These are phyloP conservation scores for Callipepla californica DNA, from an alignment of 2,113 vertebrate species.

Conservation along the genomic window DNA sequence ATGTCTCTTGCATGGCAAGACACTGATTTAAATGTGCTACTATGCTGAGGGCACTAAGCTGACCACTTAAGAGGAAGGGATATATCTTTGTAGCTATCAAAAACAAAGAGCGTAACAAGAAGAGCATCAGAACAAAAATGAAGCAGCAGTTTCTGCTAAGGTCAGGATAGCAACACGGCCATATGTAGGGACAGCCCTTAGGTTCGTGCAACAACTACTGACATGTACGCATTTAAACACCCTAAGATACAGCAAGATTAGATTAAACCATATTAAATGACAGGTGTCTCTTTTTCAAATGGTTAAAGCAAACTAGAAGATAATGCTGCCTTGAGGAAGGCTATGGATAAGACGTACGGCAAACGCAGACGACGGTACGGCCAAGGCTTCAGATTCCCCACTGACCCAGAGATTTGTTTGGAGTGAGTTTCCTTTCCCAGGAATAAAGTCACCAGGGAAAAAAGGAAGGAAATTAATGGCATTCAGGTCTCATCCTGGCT, in stretches of 20 bases:
- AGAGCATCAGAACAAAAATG: neutral
- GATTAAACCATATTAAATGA: neutral
- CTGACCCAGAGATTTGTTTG: fast-evolving
- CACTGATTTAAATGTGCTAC: conserved; percentile 15
- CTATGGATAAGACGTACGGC: neutral
- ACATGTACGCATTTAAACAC: neutral
- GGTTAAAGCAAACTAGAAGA: neutral
- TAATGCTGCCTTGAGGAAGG: neutral
- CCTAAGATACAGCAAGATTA: neutral
- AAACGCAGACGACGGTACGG: fast-evolving
- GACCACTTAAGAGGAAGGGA: conserved; percentile 34
- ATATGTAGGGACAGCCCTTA: neutral
- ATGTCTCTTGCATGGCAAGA: conserved; percentile 29
- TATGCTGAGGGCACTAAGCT: conserved; percentile 25
- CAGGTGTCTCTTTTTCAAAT: neutral
- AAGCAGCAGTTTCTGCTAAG: neutral
- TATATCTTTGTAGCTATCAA: neutral
- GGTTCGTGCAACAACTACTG: neutral
- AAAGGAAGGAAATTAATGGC: neutral
- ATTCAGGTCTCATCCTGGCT: neutral
- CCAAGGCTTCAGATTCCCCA: neutral
- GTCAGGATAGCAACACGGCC: fast-evolving
- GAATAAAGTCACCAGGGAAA: neutral
- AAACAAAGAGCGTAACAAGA: conserved; percentile 10
- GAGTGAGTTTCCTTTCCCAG: neutral